Percentiles rank a stretch among this genome's conserved stretches.
phyloP scores from a whole-genome alignment of 2,888 invertebrate genomes.

The Psococerastis gibbosa region DNA sequence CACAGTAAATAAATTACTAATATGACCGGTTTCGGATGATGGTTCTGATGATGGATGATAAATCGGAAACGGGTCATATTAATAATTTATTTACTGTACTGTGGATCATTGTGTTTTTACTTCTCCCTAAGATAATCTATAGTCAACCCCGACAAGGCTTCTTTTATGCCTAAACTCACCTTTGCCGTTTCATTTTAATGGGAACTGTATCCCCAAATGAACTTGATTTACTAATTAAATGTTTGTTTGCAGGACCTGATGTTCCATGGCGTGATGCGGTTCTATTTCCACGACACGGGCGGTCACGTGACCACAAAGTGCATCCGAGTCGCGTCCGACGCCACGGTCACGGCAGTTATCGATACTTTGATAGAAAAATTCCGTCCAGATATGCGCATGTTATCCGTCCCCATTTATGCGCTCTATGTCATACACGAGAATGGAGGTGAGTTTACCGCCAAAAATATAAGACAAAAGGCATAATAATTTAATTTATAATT shows the following conservation, averaged over 20 bases:
- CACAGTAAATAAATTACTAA: too few species aligned
- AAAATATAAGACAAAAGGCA: too few species aligned
- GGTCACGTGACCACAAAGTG: slow-evolving; percentile 99
- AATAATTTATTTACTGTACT: too few species aligned
- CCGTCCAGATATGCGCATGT: slow-evolving; percentile 97
- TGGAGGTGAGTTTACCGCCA: slow-evolving; percentile 38
- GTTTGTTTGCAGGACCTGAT: slow-evolving; percentile 64
- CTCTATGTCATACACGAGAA: slow-evolving; percentile 55
- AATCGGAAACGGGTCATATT: too few species aligned
- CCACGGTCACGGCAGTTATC: slow-evolving; percentile 90
- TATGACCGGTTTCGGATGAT: too few species aligned
- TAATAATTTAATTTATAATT: too few species aligned
- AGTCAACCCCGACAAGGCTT: not conserved
- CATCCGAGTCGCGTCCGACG: slow-evolving; percentile 91
- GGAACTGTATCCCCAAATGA: too few species aligned
- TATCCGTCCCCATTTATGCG: slow-evolving; percentile 42
- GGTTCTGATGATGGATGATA: too few species aligned
- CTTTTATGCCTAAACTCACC: not conserved
- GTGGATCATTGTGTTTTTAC: too few species aligned
- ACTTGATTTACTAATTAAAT: too few species aligned
- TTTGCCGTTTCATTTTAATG: not conserved
- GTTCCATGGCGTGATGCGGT: slow-evolving; percentile 98
- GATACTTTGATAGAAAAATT: slow-evolving; percentile 97
- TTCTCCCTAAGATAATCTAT: too few species aligned
- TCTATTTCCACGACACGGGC: slow-evolving; percentile 97